Percentiles rank a stretch among this genome's conserved stretches.
These are phyloP conservation scores for Trachemys scripta DNA, from an alignment of 2,113 vertebrate genomes.

Conservation along the genomic window DNA sequence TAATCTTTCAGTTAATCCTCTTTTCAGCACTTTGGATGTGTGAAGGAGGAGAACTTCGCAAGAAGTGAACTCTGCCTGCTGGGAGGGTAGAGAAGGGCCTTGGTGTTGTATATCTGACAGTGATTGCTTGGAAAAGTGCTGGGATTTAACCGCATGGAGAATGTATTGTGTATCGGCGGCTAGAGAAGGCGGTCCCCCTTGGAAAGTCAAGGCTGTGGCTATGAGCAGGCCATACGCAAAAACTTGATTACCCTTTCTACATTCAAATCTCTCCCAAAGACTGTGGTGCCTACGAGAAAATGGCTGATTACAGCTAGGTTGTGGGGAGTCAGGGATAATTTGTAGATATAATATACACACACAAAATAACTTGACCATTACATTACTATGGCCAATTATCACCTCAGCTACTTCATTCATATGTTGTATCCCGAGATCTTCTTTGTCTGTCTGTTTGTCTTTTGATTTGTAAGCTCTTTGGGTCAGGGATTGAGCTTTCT, in stretches of 20 bases:
- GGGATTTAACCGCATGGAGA: rapidly evolving
- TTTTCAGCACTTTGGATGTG: not conserved
- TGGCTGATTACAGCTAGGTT: not conserved
- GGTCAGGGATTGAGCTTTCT: not conserved
- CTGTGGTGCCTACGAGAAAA: not conserved
- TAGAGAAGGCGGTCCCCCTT: not conserved
- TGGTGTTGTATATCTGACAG: rapidly evolving
- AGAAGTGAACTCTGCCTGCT: not conserved
- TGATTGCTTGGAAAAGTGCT: not conserved
- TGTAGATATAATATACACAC: rapidly evolving
- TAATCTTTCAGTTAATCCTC: not conserved
- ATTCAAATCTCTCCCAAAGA: not conserved
- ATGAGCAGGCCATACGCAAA: not conserved
- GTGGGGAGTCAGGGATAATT: not conserved
- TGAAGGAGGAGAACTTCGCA: not conserved
- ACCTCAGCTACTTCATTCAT: not conserved
- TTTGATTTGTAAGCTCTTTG: rapidly evolving
- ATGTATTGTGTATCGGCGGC: rapidly evolving
- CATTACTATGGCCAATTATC: not conserved
- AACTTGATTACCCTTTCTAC: not conserved
- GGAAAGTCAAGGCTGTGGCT: not conserved
- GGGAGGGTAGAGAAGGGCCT: rapidly evolving
- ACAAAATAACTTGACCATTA: rapidly evolving
- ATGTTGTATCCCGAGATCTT: not conserved
- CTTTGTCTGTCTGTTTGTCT: not conserved